These are phyloP conservation scores for Ptilodon capucinus DNA, from an alignment of 2,888 invertebrate genomes.

Conservation along the genomic window DNA sequence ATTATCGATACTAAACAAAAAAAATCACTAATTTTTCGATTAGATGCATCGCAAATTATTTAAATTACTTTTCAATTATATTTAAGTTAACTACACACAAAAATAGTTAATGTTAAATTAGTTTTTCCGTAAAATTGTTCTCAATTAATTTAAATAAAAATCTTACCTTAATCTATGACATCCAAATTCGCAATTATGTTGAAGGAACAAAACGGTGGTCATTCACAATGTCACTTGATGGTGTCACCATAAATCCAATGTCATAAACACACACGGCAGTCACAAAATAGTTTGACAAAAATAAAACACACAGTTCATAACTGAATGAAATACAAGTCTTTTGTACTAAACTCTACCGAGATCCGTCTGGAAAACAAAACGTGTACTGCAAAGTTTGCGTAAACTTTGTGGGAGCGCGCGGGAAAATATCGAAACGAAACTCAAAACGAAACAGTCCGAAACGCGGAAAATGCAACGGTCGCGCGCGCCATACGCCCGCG, in stretches of 20 bases:
- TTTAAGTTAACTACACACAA: no score
- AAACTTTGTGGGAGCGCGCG: conserved; percentile 46
- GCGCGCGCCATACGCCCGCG: conserved; percentile 77
- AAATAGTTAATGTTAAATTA: no score
- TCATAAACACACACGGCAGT: conserved; percentile 50
- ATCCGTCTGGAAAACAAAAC: conserved; percentile 52
- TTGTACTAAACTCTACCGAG: conserved; percentile 47
- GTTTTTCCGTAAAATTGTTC: no score
- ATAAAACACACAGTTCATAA: conserved; percentile 45
- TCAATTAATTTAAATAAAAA: conserved; percentile 10
- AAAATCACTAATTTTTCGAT: no score
- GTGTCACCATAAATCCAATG: conserved; percentile 45
- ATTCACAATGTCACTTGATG: conserved; percentile 47
- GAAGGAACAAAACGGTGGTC: conserved; percentile 30
- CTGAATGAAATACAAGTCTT: conserved; percentile 45
- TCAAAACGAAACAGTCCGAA: conserved; percentile 50
- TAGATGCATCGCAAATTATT: no score
- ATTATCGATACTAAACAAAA: no score
- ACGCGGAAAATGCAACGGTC: conserved; percentile 59
- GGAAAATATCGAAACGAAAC: conserved; percentile 48
- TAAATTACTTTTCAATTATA: no score
- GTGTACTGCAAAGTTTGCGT: conserved; percentile 41
- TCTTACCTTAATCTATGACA: conserved; percentile 73
- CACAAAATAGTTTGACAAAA: conserved; percentile 31
- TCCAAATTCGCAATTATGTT: conserved; percentile 62